These are phyloP conservation scores for Ceramica pisi DNA, from an alignment of 2,888 invertebrate genomes.

Conservation along the genomic window DNA sequence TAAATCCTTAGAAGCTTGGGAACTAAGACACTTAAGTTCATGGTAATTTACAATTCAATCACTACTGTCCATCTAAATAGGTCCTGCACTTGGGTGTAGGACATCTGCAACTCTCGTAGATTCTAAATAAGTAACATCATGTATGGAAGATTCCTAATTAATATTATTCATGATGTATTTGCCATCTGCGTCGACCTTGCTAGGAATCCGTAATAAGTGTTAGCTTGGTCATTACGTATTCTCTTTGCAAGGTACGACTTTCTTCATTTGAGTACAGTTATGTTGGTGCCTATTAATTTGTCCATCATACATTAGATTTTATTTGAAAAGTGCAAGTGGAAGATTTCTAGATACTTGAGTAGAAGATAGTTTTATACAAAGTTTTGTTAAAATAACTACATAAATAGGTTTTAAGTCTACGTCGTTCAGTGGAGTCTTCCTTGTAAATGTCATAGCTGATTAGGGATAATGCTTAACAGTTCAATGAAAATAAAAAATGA, in stretches of 20 bases:
- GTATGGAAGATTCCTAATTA: constrained; percentile 7
- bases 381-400: constrained; percentile 6
- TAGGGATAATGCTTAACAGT: background rate
- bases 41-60: background rate
- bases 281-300: constrained; percentile 17
- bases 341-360: constrained; percentile 22
- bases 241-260: constrained; percentile 27
- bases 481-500: constrained; percentile 6
- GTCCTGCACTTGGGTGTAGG: background rate
- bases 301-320: constrained; percentile 4
- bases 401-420: background rate
- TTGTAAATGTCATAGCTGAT: background rate
- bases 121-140: too few species aligned
- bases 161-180: constrained; percentile 19
- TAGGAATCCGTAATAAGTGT: constrained; percentile 27
- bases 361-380: background rate
- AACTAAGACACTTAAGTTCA: background rate
- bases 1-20: too few species aligned
- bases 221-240: constrained; percentile 30
- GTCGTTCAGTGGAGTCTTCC: background rate
- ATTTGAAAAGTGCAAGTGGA: constrained; percentile 39
- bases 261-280: constrained; percentile 30
- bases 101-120: background rate
- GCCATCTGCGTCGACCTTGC: constrained; percentile 13
- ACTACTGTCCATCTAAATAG: background rate